These are phyloP conservation scores for Pygoscelis adeliae DNA, from an alignment of 2,113 vertebrate genomes.

Conservation along the genomic window DNA sequence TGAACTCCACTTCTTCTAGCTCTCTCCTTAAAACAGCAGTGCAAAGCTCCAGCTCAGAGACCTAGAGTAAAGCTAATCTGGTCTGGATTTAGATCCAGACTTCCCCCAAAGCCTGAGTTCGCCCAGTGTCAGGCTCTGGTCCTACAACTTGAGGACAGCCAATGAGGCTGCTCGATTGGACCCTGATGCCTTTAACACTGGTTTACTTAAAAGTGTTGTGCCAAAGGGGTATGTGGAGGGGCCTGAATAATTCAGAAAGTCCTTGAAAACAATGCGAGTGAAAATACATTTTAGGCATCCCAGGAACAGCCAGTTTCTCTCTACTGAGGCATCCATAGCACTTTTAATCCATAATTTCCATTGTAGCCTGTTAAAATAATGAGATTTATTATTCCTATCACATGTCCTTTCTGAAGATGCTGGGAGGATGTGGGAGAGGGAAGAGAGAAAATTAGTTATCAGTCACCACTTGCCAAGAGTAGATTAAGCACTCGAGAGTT, in stretches of 20 bases:
- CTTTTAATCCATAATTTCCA: background rate
- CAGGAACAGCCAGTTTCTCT: background rate
- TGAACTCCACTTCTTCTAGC: background rate
- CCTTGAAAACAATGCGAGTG: background rate
- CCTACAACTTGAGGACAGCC: too few relatives aligned
- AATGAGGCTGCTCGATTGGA: fast-evolving
- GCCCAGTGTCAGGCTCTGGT: background rate
- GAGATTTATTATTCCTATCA: background rate
- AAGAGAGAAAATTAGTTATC: background rate
- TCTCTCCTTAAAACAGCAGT: background rate
- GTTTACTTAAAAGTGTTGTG: background rate
- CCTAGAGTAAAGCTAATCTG: background rate
- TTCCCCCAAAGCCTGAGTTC: background rate
- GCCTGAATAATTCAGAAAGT: background rate
- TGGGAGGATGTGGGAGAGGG: background rate
- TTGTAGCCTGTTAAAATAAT: background rate
- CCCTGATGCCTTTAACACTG: background rate
- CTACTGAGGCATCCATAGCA: background rate
- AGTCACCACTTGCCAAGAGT: background rate
- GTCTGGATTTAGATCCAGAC: background rate
- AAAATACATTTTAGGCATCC: background rate
- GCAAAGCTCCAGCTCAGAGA: background rate
- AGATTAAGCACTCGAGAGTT: background rate
- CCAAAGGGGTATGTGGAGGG: background rate
- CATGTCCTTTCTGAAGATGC: background rate